Conservation (phyloP, 2,113 vertebrate species). For the Edolisoma coerulescens region DNA sequence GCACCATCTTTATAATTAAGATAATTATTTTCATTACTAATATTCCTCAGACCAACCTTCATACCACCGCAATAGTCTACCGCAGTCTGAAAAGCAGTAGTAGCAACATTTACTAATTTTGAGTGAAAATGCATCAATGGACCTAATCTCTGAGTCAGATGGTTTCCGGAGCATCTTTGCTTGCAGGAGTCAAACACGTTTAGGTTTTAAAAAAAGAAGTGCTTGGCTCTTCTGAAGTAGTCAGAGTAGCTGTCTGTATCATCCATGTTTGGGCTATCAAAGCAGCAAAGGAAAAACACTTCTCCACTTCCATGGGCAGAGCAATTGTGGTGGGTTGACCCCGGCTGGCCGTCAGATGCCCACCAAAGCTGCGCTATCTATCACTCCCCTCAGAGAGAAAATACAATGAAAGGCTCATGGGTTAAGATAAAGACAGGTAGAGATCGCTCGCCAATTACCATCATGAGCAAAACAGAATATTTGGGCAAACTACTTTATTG, state of each 20-base stretch:
- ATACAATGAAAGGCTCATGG: background rate
- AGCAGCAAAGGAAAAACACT: background rate
- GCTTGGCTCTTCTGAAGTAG: background rate
- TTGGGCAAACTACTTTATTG: background rate
- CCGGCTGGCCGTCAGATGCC: background rate
- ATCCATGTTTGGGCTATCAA: background rate
- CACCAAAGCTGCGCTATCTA: background rate
- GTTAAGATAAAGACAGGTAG: background rate
- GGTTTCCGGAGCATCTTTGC: background rate
- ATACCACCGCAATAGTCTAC: background rate
- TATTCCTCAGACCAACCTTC: background rate
- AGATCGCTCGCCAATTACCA: background rate
- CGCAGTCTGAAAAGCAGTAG: background rate
- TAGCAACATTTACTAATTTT: background rate
- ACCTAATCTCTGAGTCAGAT: background rate
- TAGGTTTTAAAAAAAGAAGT: background rate
- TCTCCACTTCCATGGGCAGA: background rate
- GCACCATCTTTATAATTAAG: background rate
- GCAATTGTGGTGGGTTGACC: background rate
- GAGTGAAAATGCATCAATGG: background rate
- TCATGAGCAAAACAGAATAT: background rate
- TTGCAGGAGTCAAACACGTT: background rate
- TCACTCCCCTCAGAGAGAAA: background rate
- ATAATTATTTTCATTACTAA: background rate
- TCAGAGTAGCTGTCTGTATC: background rate